Base-by-base conservation (phyloP, 1,140 invertebrate species). In the Choristoneura fumiferana region DNA sequence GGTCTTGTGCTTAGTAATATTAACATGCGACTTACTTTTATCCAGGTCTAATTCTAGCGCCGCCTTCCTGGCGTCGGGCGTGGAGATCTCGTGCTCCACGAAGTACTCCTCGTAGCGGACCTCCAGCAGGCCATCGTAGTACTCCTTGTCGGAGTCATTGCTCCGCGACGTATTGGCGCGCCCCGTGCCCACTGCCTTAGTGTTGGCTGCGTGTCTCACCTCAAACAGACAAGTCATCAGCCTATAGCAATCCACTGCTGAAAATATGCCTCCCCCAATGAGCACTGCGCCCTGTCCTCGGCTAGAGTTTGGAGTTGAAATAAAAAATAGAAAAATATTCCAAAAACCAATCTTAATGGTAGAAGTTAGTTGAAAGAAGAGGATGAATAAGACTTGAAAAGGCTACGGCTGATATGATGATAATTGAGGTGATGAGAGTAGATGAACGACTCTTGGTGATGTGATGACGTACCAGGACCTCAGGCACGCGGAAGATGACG, bases 21-120 rank as follows among this genome's bases (percentile, higher is more conserved):
- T n/a, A n/a, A n/a, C n/a, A n/a, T n/a, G n/a, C n/a, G n/a, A 71
- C 81, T 80, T 63, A 91, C 89, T 70, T 8, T 82, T 74, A 49
- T 86, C 78, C 2, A 89, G 33, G 38, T 89, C 77, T 4, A 90
- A 77, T 18, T 54, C 49, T 5, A 67, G 63, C 2, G 88, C 90
- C 0, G 84, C 83, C 13, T 71, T 78, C 60, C 81, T 79, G 1
- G 91, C 91, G 36, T 87, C 82, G 0, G 73, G 65, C 1, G 86
- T 81, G 8, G 91, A 91, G 15, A 92, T 87, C 62, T 90, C 91
- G 63, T 92, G 91, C 62, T 92, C 91, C 57, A 92, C 88, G 60
- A 89, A 84, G 73, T 91, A 92, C 71, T 91, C 90, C 66, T 91
- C 90, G 64, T 90, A 91, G 29, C 78, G 78, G 17, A 83, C 68